phyloP scores from a whole-genome alignment of 2,888 invertebrate species.

The Melanargia galathea region DNA sequence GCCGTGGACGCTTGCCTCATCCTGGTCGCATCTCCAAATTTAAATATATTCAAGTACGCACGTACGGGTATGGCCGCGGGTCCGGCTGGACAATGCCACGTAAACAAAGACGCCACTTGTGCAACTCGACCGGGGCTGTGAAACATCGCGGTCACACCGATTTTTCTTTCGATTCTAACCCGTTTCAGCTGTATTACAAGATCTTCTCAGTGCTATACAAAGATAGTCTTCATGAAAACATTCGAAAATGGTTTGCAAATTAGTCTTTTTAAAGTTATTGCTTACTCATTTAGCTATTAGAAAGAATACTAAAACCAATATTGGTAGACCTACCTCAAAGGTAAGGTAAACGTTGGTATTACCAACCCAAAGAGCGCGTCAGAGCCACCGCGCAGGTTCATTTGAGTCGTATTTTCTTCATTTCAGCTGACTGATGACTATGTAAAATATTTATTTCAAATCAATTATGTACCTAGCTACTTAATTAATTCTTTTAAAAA shows the following conservation, averaged over 20 bases:
- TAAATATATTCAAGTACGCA: constrained; percentile 82
- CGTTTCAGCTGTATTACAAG: constrained; percentile 55
- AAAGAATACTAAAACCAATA: not conserved
- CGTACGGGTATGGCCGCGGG: constrained; percentile 68
- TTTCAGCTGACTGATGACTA: no score
- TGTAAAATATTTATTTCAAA: no score
- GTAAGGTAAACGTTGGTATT: no score
- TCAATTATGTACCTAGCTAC: no score
- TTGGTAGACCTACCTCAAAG: no score
- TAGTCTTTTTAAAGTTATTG: constrained; percentile 4
- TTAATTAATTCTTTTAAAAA: no score
- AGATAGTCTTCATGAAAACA: constrained; percentile 27
- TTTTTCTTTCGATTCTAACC: constrained; percentile 55
- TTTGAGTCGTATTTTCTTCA: no score
- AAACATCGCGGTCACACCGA: constrained; percentile 69
- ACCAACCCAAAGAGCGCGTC: no score
- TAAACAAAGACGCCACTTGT: constrained; percentile 74
- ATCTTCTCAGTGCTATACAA: constrained; percentile 48
- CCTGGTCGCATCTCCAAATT: constrained; percentile 80
- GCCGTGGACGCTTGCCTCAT: constrained; percentile 69
- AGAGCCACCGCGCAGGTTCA: no score
- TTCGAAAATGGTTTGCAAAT: constrained; percentile 19
- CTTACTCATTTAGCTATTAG: not conserved
- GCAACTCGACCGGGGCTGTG: constrained; percentile 68
- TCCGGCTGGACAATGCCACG: constrained; percentile 75